Conservation (phyloP, 2,797 vertebrate genomes). For the Sparus aurata region DNA sequence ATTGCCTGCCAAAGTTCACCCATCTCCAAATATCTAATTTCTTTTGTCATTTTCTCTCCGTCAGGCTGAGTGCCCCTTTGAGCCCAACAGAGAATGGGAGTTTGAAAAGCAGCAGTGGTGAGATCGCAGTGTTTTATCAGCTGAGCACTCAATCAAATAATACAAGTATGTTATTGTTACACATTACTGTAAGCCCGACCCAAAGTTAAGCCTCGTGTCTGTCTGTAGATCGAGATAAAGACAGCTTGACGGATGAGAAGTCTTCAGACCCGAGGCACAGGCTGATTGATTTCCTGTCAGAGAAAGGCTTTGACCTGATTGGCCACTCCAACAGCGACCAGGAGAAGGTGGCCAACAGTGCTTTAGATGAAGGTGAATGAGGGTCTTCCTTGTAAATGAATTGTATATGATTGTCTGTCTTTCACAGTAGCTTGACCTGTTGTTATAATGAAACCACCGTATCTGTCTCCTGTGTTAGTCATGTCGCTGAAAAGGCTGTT, state of each 20-base stretch:
- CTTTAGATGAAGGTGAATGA: constrained; percentile 87
- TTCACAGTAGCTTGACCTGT: neutral
- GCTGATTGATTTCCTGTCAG: constrained; percentile 84
- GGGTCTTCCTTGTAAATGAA: constrained; percentile 13
- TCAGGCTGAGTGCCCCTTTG: constrained; percentile 77
- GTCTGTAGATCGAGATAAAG: constrained; percentile 79
- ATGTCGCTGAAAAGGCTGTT: constrained; percentile 88
- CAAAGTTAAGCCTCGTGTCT: constrained; percentile 43
- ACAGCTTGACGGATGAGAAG: constrained; percentile 79
- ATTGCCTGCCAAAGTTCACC: constrained; percentile 34
- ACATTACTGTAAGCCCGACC: constrained; percentile 32
- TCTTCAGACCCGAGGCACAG: constrained; percentile 66
- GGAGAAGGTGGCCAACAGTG: constrained; percentile 84
- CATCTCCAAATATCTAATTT: constrained; percentile 47
- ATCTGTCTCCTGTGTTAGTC: constrained; percentile 69
- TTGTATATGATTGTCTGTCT: neutral
- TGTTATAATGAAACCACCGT: constrained; percentile 24
- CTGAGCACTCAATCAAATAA: constrained; percentile 32
- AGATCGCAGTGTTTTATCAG: constrained; percentile 43
- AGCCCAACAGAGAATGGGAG: constrained; percentile 88
- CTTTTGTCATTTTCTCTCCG: constrained; percentile 41
- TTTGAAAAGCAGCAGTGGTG: constrained; percentile 81
- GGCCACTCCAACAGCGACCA: constrained; percentile 81
- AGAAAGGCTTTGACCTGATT: constrained; percentile 82
- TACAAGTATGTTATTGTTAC: constrained; percentile 35